Evolutionary conservation across 2,888 invertebrate species (phyloP), one percentile per base, ranked within the genome.

Genomic region (Drosophila nigritarsus): DNA sequence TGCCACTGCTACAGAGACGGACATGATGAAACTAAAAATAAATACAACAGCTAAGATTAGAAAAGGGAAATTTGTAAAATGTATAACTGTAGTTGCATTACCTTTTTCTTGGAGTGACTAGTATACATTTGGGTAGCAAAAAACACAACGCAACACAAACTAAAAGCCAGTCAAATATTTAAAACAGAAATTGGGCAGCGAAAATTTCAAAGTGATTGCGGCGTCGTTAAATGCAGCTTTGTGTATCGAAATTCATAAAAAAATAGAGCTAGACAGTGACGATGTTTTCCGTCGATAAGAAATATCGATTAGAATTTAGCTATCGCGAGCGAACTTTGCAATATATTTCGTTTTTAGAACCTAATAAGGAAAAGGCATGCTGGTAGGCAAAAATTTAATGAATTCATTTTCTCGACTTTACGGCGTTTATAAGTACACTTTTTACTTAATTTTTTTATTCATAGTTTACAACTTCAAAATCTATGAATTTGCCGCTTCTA

Each of bases 1-100:
- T 0, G 98, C 98, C 48, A 98, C 98, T 2, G 75, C 34, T 45
- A 84, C 82, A 2, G 75, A 63, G 36, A 76, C 82, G 0, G 66
- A 50, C 74, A 69, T 69, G 3, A 18, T 38, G 11, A 1, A 18
- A 36, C 13, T 15, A 7, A 15, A 8, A 56, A 20, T 45, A 9
- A 62, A 42, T 18, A 32, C 9, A 51, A 5, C 11, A 24, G 9
- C 3, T 24, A 8, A 45, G 7, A 45, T 24, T 38, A 1, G 18
- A 15, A 45, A 15, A 15, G 7, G 1, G 0, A 2, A 7, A 15
- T 24, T 45, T 45, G 1, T 24, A 20, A 45, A 15, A 24, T 15
- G 24, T 45, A 24, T 24, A 24, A 45, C 13, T 45, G 1, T 7
- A 13, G 20, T 45, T 45, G 7, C 13, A 45, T 29, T 29, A 29